Conservation (phyloP, 1,140 invertebrate genomes). For the Micrasema minimum region DNA sequence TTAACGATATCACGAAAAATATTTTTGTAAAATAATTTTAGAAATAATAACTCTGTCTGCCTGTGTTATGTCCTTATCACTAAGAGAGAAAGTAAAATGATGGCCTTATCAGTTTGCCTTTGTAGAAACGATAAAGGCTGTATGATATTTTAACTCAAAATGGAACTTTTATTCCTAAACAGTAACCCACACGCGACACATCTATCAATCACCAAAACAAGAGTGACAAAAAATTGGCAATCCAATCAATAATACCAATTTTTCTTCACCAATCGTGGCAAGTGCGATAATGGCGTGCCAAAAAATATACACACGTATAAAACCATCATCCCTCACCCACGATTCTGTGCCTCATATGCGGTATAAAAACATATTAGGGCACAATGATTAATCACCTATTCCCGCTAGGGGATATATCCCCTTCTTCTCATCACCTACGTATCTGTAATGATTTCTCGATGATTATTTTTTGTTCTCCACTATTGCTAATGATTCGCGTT, state of each 20-base stretch:
- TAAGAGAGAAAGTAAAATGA: no score
- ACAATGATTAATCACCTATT: slow-evolving; percentile 29
- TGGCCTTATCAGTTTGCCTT: no score
- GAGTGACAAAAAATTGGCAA: slow-evolving; percentile 23
- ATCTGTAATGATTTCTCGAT: slow-evolving; percentile 25
- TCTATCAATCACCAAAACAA: slow-evolving; percentile 25
- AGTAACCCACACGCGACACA: background rate
- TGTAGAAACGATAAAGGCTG: no score
- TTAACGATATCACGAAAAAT: no score
- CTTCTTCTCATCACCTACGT: slow-evolving; percentile 18
- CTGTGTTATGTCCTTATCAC: no score
- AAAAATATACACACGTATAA: slow-evolving; percentile 19
- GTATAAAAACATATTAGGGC: slow-evolving; percentile 32
- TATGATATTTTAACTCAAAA: no score
- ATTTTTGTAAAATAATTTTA: no score
- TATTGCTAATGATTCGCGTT: background rate
- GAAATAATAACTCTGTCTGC: no score
- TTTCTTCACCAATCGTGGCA: background rate
- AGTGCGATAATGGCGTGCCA: slow-evolving; percentile 21
- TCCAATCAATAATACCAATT: slow-evolving; percentile 30
- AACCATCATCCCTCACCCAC: background rate
- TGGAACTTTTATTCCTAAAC: no score
- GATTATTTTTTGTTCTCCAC: slow-evolving; percentile 29
- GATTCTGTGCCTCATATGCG: slow-evolving; percentile 2
- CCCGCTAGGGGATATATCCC: slow-evolving; percentile 12